Evolutionary conservation across 2,797 vertebrate species (phyloP).

Genomic region (Acanthurus tractus): DNA sequence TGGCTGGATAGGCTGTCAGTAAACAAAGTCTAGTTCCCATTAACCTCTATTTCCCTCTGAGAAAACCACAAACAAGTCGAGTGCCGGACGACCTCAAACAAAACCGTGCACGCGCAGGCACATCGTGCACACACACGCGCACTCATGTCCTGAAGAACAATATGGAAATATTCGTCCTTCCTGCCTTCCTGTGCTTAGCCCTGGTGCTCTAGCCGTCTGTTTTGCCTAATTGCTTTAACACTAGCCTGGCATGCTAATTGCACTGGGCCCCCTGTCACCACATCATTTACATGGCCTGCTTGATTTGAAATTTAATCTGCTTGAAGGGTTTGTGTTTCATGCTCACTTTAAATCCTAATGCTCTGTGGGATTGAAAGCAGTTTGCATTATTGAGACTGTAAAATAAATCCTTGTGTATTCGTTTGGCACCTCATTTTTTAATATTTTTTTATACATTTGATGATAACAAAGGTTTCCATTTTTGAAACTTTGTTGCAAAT

Average conservation of each 20-base stretch:
- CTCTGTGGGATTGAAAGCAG: conserved; percentile 83
- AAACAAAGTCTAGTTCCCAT: conserved; percentile 78
- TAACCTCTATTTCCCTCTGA: conserved; percentile 80
- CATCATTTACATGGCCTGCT: conserved; percentile 90
- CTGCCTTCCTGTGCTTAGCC: conserved; percentile 77
- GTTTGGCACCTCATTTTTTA: conserved; percentile 26
- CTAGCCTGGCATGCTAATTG: conserved; percentile 89
- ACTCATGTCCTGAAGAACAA: conserved; percentile 79
- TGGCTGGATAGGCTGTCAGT: conserved; percentile 64
- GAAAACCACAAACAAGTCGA: conserved; percentile 76
- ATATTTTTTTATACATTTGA: conserved; percentile 14
- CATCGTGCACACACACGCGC: conserved; percentile 19
- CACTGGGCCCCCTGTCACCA: conserved; percentile 85
- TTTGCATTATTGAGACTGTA: conserved; percentile 72
- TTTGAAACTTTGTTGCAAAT: conserved; percentile 42
- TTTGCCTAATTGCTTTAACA: conserved; percentile 89
- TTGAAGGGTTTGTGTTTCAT: conserved; percentile 90
- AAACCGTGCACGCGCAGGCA: conserved; percentile 26
- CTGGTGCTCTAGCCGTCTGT: conserved; percentile 84
- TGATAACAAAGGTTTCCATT: conserved; percentile 1
- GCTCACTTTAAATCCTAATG: conserved; percentile 89
- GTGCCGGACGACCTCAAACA: conserved; percentile 66
- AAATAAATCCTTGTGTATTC: conserved; percentile 67
- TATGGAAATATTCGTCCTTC: conserved; percentile 84
- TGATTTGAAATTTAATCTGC: conserved; percentile 89